Evolutionary conservation across 2,888 invertebrate genomes (phyloP), one percentile per base, ranked within the genome.

Genomic region (Alloplasta piceator): DNA sequence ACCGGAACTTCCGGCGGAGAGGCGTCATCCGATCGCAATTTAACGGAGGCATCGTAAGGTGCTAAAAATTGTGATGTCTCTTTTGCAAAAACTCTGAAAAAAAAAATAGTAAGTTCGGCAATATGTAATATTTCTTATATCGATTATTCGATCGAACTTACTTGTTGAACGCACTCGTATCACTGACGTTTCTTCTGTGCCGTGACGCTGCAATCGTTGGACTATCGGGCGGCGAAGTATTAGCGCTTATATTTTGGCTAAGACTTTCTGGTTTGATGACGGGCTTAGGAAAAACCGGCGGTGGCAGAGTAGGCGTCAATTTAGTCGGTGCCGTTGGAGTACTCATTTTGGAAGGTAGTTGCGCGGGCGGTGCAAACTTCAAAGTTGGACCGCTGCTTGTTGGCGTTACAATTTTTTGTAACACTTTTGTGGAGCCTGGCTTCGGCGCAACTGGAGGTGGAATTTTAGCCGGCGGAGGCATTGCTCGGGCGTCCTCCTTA

Each of bases 141-240:
- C 12, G 4, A 41, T 52, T n/a, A 56, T 52, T 43, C 7, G 43
- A 76, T 46, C 1, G 73, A 80, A 90, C 94, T 93, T 93, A 96
- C 96, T 96, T 96, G 90, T 96, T 96, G 89, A 96, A 96, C 85
- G 96, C 96, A 72, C 96, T 96, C 1, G 97, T 97, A 89, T 97
- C 97, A 89, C 97, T 97, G 92, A 96, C 96, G 91, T 97, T 97
- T 76, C 97, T 94, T 71, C 97, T 93, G 90, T 97, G 97, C 6
- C 95, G 94, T n/a, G 91, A 90, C 9, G 90, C 89, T 56, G 87
- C 87, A 38, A 88, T 85, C 36, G 91, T 91, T 63, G 92, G 92
- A 85, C 92, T 91, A 41, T 91, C 91, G 0, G 92, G 92, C 4
- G 92, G 92, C 43, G 92, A 90, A 16, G 85, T 86, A 68, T 89